phyloP scores from a whole-genome alignment of 2,888 invertebrate genomes.

The Pocota personata region DNA sequence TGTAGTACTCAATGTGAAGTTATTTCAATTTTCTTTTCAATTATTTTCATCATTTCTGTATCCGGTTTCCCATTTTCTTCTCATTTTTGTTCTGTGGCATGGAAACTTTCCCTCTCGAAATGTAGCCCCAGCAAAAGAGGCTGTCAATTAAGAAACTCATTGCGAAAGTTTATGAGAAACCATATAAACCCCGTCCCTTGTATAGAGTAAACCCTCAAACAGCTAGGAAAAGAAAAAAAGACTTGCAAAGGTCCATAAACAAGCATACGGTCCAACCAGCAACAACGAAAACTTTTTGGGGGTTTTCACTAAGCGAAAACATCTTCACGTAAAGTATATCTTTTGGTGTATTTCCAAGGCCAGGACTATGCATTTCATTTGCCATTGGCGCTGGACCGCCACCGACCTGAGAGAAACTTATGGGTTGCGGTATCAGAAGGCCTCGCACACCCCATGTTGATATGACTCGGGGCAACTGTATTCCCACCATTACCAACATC shows the following conservation, averaged over 20 bases:
- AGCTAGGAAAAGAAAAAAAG: conserved; percentile 28
- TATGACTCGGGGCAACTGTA: conserved; percentile 62
- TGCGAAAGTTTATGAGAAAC: conserved; percentile 71
- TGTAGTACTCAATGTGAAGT: conserved; percentile 25
- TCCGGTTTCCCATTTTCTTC: conserved; percentile 19
- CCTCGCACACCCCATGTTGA: not conserved
- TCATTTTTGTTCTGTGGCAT: not conserved
- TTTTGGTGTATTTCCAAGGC: conserved; percentile 43
- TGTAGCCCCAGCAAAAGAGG: conserved; percentile 60
- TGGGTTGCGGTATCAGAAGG: conserved; percentile 51
- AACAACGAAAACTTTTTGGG: conserved; percentile 63
- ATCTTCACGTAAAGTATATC: conserved; percentile 70
- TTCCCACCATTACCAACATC: conserved; percentile 66
- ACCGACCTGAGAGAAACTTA: conserved; percentile 49
- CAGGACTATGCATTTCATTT: conserved; percentile 64
- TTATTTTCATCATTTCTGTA: conserved; percentile 67
- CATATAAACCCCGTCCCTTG: conserved; percentile 56
- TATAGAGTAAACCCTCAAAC: conserved; percentile 13
- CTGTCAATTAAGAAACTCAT: conserved; percentile 74
- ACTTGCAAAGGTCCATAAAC: conserved; percentile 60
- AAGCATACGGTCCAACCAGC: conserved; percentile 56
- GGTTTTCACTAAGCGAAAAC: conserved; percentile 69
- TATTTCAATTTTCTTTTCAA: conserved; percentile 69
- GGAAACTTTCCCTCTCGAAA: conserved; percentile 63
- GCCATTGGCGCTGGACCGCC: conserved; percentile 52